Percentiles rank a stretch among this genome's conserved stretches.
phyloP scores from a whole-genome alignment of 2,888 invertebrate genomes.

The Neuroscelio doddi region DNA sequence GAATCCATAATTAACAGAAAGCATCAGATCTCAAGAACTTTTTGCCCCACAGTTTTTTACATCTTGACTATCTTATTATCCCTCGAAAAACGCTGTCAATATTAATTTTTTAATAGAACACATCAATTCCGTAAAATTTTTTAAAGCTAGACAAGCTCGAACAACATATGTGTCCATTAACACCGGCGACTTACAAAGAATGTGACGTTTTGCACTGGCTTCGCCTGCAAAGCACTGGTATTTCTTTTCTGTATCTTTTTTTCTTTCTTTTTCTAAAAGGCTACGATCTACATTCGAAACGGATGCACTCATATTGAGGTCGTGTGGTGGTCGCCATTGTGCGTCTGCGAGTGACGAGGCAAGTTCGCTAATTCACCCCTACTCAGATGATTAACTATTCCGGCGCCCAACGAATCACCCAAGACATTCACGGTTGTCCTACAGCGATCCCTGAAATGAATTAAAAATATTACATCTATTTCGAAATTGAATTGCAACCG shows the following conservation, averaged over 20 bases:
- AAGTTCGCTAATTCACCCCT: constrained; percentile 72
- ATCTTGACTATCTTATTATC: too few relatives aligned
- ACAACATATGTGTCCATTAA: constrained; percentile 28
- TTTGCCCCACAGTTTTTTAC: background rate
- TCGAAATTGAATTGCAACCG: too few relatives aligned
- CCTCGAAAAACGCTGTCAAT: constrained; percentile 14
- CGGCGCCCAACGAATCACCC: constrained; percentile 81
- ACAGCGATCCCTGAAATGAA: constrained; percentile 73
- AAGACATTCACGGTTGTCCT: constrained; percentile 78
- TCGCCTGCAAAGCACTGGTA: constrained; percentile 39
- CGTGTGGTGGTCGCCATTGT: constrained; percentile 62
- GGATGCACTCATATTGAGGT: constrained; percentile 67
- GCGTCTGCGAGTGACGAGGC: constrained; percentile 52
- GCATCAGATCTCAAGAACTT: too few relatives aligned
- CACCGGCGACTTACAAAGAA: constrained; percentile 7
- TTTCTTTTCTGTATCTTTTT: constrained; percentile 3
- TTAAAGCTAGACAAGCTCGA: constrained; percentile 35
- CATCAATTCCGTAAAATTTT: constrained; percentile 25
- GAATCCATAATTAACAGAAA: too few relatives aligned
- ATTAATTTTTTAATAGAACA: constrained; percentile 29
- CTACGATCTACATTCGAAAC: constrained; percentile 3
- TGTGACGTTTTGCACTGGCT: constrained; percentile 33
- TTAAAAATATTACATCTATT: too few relatives aligned
- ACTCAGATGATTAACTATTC: constrained; percentile 77
- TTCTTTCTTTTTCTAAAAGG: constrained; percentile 7